phyloP scores from a whole-genome alignment of 2,888 invertebrate genomes.

The Leuctra nigra region DNA sequence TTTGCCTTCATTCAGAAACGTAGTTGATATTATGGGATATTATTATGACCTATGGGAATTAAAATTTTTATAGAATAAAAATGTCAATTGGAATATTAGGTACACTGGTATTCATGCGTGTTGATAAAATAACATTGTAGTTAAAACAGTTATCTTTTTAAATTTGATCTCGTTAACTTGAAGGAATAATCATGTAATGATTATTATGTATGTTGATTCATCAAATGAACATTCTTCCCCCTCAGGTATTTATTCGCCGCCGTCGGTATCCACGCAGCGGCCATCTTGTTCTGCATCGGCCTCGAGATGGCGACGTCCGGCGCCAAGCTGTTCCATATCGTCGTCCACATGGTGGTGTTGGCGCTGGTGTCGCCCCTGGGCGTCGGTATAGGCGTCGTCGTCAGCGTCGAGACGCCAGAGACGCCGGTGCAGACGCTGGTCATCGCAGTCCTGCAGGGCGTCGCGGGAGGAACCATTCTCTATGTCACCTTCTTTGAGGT shows the following conservation, averaged over 20 bases:
- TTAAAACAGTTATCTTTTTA: too few relatives aligned
- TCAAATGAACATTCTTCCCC: too few relatives aligned
- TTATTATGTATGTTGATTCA: too few relatives aligned
- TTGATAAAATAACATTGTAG: too few relatives aligned
- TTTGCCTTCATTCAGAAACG: too few relatives aligned
- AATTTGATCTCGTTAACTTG: too few relatives aligned
- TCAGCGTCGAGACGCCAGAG: slow-evolving; percentile 40
- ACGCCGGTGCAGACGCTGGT: slow-evolving; percentile 39
- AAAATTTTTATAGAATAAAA: too few relatives aligned
- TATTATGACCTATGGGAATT: too few relatives aligned
- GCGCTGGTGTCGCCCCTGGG: slow-evolving; percentile 46
- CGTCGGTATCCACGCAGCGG: slow-evolving; percentile 46
- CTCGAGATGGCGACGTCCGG: slow-evolving; percentile 45
- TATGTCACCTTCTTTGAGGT: slow-evolving; percentile 49
- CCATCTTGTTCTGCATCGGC: slow-evolving; percentile 48
- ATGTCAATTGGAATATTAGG: too few relatives aligned
- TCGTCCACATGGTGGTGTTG: slow-evolving; percentile 42
- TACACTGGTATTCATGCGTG: too few relatives aligned
- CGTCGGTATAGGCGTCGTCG: slow-evolving; percentile 42
- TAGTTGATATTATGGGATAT: too few relatives aligned
- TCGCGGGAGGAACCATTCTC: slow-evolving; percentile 46
- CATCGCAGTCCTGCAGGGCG: slow-evolving; percentile 42
- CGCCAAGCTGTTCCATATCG: slow-evolving; percentile 38
- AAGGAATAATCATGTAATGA: too few relatives aligned
- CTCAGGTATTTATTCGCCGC: slow-evolving; percentile 41